Conservation (phyloP, 2,113 vertebrate species). For the Alaudala cheleensis region DNA sequence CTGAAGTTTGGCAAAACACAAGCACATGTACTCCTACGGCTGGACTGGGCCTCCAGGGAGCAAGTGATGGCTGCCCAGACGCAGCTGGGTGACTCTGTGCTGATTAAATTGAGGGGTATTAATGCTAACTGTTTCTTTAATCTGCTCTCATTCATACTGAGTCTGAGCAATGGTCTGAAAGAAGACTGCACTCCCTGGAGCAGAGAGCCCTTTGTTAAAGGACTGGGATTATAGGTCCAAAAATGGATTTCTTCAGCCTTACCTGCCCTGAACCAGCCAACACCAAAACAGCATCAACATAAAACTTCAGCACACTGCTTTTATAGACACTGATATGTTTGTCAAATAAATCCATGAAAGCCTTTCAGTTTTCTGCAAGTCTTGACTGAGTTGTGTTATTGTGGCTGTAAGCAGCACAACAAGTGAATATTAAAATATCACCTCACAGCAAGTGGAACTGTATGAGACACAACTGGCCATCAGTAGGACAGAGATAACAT, state of each 20-base stretch:
- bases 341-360: not conserved
- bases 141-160: not conserved
- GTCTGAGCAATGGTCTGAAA: not conserved
- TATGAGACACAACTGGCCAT: not conserved
- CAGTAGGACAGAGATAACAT: not conserved
- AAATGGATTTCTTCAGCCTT: not conserved
- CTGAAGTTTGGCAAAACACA: not conserved
- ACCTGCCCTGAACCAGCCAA: not conserved
- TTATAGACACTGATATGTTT: not conserved
- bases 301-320: not conserved
- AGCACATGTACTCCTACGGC: rapidly evolving
- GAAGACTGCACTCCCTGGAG: not conserved
- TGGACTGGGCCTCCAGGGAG: not conserved
- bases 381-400: not conserved
- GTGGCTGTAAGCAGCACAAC: not conserved
- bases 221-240: not conserved
- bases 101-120: not conserved
- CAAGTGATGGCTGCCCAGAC: not conserved
- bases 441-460: not conserved
- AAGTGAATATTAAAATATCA: not conserved
- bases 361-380: not conserved
- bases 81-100: not conserved
- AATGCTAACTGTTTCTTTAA: not conserved
- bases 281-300: not conserved
- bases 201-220: not conserved